Percentiles rank a stretch among this genome's conserved stretches.
Evolutionary conservation across 23 tunicate species (phyloP).

Genomic region (Phallusia fumigata): DNA sequence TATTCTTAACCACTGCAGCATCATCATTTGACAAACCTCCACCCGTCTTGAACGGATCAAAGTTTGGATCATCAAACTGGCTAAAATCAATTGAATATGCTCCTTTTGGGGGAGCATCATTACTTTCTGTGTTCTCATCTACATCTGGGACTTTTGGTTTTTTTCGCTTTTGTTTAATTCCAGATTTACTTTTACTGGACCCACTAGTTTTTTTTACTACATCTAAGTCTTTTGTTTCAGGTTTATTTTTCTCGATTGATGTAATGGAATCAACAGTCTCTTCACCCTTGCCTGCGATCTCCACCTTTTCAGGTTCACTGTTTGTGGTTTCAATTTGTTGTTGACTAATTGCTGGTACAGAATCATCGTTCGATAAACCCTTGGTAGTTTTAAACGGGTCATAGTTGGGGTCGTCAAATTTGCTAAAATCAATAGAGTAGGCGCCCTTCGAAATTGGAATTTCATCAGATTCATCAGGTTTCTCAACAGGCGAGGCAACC

Average conservation of each 20-base stretch:
- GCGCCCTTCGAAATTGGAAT: conserved; percentile 40
- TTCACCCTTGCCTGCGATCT: not conserved
- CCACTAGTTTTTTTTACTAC: not conserved
- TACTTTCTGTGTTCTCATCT: not conserved
- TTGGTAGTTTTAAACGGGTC: conserved; percentile 65
- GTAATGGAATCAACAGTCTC: not conserved
- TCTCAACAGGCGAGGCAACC: not conserved
- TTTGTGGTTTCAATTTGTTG: conserved; percentile 16
- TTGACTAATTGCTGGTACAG: too few species aligned
- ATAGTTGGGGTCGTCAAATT: conserved; percentile 51
- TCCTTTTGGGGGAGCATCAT: conserved; percentile 28
- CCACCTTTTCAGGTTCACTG: not conserved
- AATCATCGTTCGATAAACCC: not conserved
- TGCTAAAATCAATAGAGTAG: conserved; percentile 44
- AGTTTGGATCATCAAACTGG: conserved; percentile 63
- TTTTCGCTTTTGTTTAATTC: not conserved
- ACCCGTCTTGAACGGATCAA: conserved; percentile 32
- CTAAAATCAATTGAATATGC: conserved; percentile 49
- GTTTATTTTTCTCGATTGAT: not conserved
- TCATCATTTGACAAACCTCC: conserved; percentile 23
- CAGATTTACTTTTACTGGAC: not conserved
- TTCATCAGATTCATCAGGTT: conserved; percentile 5
- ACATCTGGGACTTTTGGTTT: not conserved
- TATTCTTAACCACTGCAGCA: not conserved
- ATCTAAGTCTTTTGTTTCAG: not conserved